phyloP scores from a whole-genome alignment of 2,113 vertebrate species.

The Gasterosteus aculeatus region DNA sequence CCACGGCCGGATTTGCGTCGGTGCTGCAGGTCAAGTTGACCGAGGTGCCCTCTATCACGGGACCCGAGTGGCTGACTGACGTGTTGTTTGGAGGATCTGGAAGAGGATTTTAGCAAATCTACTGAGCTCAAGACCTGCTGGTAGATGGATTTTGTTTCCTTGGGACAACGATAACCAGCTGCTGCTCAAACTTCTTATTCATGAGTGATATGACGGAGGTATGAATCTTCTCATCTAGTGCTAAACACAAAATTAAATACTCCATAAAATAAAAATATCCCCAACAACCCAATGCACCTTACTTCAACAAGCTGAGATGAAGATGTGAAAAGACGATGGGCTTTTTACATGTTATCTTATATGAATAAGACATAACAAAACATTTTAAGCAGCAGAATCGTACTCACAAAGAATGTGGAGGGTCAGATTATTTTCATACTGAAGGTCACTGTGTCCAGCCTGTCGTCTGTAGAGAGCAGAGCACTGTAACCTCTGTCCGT shows the following conservation, averaged over 20 bases:
- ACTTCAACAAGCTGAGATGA: neutral
- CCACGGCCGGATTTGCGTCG: slow-evolving; percentile 68
- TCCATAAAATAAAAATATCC: too few relatives aligned
- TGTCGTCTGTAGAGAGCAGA: slow-evolving; percentile 51
- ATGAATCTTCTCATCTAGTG: too few relatives aligned
- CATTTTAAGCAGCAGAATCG: neutral
- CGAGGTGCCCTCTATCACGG: slow-evolving; percentile 51
- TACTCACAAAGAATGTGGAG: slow-evolving; percentile 68
- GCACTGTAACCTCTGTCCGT: slow-evolving; percentile 61
- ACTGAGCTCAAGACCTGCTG: neutral
- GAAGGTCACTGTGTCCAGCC: slow-evolving; percentile 26
- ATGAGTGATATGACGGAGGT: neutral
- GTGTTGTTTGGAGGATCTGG: slow-evolving; percentile 76
- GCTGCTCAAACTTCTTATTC: neutral
- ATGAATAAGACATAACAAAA: neutral
- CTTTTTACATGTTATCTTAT: neutral
- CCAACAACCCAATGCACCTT: too few relatives aligned
- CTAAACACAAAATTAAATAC: too few relatives aligned
- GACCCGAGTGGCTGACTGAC: slow-evolving; percentile 39
- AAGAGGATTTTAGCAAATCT: slow-evolving; percentile 6
- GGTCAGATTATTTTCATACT: slow-evolving; percentile 28
- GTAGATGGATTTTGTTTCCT: neutral
- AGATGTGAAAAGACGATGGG: neutral
- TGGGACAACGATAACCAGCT: neutral
- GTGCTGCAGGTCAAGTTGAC: slow-evolving; percentile 71